phyloP scores from a whole-genome alignment of 2,888 invertebrate species.

The Adelphocoris suturalis region DNA sequence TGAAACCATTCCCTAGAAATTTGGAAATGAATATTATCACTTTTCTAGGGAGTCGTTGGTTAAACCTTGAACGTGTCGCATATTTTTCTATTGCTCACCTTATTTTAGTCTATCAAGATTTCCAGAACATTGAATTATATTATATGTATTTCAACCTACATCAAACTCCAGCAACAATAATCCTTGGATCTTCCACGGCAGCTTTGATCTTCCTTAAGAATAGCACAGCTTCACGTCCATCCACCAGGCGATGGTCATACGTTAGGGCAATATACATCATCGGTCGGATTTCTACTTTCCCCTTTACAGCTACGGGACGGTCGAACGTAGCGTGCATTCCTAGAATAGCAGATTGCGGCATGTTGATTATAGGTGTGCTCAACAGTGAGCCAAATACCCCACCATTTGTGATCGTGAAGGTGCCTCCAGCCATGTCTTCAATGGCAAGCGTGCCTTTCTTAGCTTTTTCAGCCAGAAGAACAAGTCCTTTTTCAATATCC shows the following conservation, averaged over 20 bases:
- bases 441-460: slow-evolving; percentile 91
- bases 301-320: slow-evolving; percentile 95
- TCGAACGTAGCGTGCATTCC: slow-evolving; percentile 99
- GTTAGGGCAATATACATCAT: slow-evolving; percentile 99
- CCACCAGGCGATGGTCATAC: slow-evolving; percentile 98
- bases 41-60: too few species aligned
- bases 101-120: too few species aligned
- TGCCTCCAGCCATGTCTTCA: slow-evolving; percentile 99
- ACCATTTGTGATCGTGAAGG: slow-evolving; percentile 99
- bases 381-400: slow-evolving; percentile 98
- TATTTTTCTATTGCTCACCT: too few species aligned
- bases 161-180: slow-evolving; percentile 82
- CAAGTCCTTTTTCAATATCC: slow-evolving; percentile 94
- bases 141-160: background rate
- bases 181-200: slow-evolving; percentile 96
- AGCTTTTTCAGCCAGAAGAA: slow-evolving; percentile 94
- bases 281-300: slow-evolving; percentile 97
- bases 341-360: slow-evolving; percentile 98
- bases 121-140: background rate
- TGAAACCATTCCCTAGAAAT: too few species aligned
- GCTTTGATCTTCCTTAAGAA: slow-evolving; percentile 98
- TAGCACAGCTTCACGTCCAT: slow-evolving; percentile 98
- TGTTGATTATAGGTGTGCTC: slow-evolving; percentile 99
- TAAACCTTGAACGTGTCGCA: too few species aligned
- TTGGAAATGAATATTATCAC: too few species aligned